Conservation (phyloP, 2,888 invertebrate genomes). For the Eledone cirrhosa region DNA sequence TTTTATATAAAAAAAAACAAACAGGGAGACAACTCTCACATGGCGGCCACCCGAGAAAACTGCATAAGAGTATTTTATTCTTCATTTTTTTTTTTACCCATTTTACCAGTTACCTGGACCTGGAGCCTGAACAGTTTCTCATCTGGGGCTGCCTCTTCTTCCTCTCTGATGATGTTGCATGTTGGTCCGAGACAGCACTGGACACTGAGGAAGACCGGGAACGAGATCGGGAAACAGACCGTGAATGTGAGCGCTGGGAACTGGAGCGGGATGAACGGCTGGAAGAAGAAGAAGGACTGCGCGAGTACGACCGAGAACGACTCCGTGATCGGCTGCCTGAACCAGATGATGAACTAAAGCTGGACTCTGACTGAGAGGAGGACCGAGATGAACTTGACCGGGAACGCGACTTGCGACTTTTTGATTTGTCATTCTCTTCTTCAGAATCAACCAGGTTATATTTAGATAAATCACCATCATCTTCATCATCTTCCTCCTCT, state of each 20-base stretch:
- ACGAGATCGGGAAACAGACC: slow-evolving; percentile 29
- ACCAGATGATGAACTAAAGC: slow-evolving; percentile 43
- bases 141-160: slow-evolving; percentile 34
- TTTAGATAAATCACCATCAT: slow-evolving; percentile 76
- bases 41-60: too few relatives aligned
- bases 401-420: slow-evolving; percentile 28
- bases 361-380: slow-evolving; percentile 38
- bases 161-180: slow-evolving; percentile 36
- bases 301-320: slow-evolving; percentile 39
- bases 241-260: slow-evolving; percentile 40
- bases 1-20: too few relatives aligned
- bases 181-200: slow-evolving; percentile 36
- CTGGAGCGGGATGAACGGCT: slow-evolving; percentile 31
- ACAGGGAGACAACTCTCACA: too few relatives aligned
- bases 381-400: slow-evolving; percentile 38
- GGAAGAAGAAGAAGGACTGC: slow-evolving; percentile 10
- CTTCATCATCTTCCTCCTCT: slow-evolving; percentile 42
- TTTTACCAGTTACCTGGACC: slow-evolving; percentile 59
- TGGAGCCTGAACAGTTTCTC: slow-evolving; percentile 45
- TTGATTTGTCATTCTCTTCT: slow-evolving; percentile 30
- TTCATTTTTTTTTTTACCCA: slow-evolving; percentile 33
- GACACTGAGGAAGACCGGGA: slow-evolving; percentile 41
- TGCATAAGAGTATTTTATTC: too few relatives aligned
- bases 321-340: slow-evolving; percentile 41
- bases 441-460: slow-evolving; percentile 76